A percentile compares a stretch with the other conserved stretches of the same genome.
Conservation (phyloP, 2,888 invertebrate species). For the Lasioglossum figueresi region DNA sequence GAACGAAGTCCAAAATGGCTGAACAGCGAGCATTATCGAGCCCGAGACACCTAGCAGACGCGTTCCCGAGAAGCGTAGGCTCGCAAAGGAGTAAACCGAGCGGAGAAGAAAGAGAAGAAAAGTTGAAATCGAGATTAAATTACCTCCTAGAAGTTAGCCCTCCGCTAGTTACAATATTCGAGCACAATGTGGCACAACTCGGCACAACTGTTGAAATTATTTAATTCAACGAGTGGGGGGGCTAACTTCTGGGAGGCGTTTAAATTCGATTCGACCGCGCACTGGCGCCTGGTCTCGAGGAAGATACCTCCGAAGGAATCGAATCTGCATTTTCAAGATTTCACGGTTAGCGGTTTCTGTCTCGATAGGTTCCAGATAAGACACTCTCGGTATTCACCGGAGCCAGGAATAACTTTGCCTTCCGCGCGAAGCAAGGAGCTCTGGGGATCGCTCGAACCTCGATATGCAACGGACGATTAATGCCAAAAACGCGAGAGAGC, state of each 20-base stretch:
- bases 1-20: background rate
- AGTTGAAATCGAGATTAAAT: background rate
- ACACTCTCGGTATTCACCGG: background rate
- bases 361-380: background rate
- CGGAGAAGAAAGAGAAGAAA: background rate
- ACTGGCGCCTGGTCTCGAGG: background rate
- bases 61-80: background rate
- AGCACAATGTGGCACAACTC: too few relatives aligned
- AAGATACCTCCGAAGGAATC: background rate
- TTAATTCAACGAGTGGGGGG: too few relatives aligned
- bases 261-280: background rate
- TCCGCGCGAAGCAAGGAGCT: background rate
- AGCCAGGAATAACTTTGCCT: conserved; percentile 1
- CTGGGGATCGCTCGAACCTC: background rate
- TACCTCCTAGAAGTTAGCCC: too few relatives aligned
- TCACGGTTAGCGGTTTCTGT: background rate
- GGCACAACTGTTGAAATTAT: too few relatives aligned
- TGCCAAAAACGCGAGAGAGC: conserved; percentile 7
- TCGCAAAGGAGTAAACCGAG: background rate
- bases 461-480: background rate
- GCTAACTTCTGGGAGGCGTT: too few relatives aligned
- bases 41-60: background rate
- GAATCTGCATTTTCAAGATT: background rate
- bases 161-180: too few relatives aligned
- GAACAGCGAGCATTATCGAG: background rate